A percentile compares a stretch with the other conserved stretches of the same genome.
phyloP scores from a whole-genome alignment of 1,140 invertebrate species.

The Tetramorium alpestre region DNA sequence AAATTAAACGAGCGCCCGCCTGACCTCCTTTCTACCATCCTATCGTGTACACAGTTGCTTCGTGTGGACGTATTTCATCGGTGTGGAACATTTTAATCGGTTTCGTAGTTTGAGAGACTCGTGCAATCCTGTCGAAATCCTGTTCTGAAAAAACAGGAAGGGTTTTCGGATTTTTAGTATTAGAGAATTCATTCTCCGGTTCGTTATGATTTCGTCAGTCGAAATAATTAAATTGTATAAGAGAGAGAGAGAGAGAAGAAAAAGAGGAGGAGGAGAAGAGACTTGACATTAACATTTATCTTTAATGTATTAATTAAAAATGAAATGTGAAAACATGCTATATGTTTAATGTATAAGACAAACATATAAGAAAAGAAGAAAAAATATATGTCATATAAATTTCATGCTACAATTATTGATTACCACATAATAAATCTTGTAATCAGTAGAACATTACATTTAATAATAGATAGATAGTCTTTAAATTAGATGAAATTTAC shows the following conservation, averaged over 20 bases:
- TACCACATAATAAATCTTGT: neutral
- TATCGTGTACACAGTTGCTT: constrained; percentile 28
- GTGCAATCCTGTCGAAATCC: constrained; percentile 41
- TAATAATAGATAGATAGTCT: neutral
- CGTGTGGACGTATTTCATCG: constrained; percentile 47
- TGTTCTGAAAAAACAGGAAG: neutral
- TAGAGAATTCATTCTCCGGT: constrained; percentile 25
- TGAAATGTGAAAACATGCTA: neutral
- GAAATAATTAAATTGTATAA: neutral
- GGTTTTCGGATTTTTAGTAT: constrained; percentile 7
- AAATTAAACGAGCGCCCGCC: constrained; percentile 68
- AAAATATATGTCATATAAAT: neutral
- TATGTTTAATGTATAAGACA: neutral
- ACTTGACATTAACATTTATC: neutral
- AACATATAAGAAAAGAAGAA: neutral
- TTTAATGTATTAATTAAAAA: neutral
- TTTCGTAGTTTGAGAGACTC: constrained; percentile 45
- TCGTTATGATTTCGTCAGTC: constrained; percentile 1
- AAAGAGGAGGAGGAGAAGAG: too few species aligned
- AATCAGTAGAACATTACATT: neutral
- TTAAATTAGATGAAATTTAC: neutral
- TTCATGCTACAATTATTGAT: neutral
- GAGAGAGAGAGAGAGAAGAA: neutral
- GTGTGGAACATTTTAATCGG: constrained; percentile 70
- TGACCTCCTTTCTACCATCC: constrained; percentile 60